Conservation (phyloP, 2,888 invertebrate genomes). For the Trichacis sp. region DNA sequence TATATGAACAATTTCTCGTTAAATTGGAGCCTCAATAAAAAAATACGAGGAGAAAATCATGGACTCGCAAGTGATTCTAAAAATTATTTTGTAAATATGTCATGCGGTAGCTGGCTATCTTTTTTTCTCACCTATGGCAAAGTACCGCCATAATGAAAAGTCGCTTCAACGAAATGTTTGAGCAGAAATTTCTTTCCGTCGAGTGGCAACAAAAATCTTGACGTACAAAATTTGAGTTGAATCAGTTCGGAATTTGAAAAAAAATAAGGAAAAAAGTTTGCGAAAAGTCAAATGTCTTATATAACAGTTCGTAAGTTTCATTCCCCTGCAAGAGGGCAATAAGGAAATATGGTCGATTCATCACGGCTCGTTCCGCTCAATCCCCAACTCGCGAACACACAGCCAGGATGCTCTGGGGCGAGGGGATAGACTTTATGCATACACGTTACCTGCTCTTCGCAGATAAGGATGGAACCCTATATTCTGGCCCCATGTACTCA, state of each 20-base stretch:
- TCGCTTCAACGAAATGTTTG: too few relatives aligned
- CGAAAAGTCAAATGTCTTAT: neutral
- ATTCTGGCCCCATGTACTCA: conserved; percentile 47
- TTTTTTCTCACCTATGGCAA: too few relatives aligned
- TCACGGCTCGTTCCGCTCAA: conserved; percentile 58
- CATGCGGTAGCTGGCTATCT: too few relatives aligned
- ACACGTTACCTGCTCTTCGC: conserved; percentile 57
- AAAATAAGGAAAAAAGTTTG: neutral
- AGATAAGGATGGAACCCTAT: conserved; percentile 67
- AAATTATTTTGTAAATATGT: too few relatives aligned
- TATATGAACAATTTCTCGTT: too few relatives aligned
- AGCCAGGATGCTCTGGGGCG: conserved; percentile 39
- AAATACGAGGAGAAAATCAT: too few relatives aligned
- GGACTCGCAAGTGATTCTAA: too few relatives aligned
- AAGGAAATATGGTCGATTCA: conserved; percentile 65
- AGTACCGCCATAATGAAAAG: too few relatives aligned
- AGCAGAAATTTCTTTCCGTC: too few relatives aligned
- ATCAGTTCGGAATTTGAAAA: neutral
- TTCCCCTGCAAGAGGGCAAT: conserved; percentile 47
- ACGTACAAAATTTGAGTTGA: too few relatives aligned
- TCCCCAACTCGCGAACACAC: conserved; percentile 38
- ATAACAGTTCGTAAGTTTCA: conserved; percentile 18
- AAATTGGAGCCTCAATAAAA: too few relatives aligned
- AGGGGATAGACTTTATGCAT: conserved; percentile 38
- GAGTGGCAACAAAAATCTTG: too few relatives aligned